Evolutionary conservation across 2,113 vertebrate genomes (phyloP).

Genomic region (Genyomyrus donnyi): DNA sequence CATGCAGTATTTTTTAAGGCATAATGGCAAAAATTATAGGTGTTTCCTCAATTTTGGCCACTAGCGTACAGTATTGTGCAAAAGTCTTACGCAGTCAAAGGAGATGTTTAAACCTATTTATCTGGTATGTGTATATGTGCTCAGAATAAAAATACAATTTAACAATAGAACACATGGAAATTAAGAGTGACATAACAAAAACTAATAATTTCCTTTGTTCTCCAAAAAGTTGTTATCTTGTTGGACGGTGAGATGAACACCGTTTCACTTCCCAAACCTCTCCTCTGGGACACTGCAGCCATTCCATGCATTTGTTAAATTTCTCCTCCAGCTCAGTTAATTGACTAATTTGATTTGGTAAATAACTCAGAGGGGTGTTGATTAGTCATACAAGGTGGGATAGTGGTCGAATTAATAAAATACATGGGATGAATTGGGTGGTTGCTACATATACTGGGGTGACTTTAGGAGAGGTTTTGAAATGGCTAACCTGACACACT

Average conservation of each 20-base stretch:
- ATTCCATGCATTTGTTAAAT: not conserved
- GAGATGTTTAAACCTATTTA: not conserved
- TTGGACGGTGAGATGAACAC: not conserved
- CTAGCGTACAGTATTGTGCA: not conserved
- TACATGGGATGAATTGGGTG: not conserved
- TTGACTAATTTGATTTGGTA: not conserved
- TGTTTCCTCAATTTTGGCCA: not conserved
- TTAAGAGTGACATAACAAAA: not conserved
- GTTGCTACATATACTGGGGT: not conserved
- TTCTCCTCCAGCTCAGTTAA: not conserved
- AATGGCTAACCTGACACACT: not conserved
- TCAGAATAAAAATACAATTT: not conserved
- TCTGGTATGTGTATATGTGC: not conserved
- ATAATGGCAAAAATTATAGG: not conserved
- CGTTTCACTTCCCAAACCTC: not conserved
- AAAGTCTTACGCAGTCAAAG: not conserved
- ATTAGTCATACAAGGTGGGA: not conserved
- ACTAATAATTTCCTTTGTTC: not conserved
- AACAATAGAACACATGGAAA: not conserved
- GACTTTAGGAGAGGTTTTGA: not conserved
- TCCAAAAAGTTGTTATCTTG: not conserved
- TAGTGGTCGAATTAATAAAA: not conserved
- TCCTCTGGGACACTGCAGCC: not conserved
- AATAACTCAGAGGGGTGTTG: not conserved
- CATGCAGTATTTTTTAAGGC: not conserved